phyloP scores from a whole-genome alignment of 1,140 invertebrate species.

The Camponotus floridanus region DNA sequence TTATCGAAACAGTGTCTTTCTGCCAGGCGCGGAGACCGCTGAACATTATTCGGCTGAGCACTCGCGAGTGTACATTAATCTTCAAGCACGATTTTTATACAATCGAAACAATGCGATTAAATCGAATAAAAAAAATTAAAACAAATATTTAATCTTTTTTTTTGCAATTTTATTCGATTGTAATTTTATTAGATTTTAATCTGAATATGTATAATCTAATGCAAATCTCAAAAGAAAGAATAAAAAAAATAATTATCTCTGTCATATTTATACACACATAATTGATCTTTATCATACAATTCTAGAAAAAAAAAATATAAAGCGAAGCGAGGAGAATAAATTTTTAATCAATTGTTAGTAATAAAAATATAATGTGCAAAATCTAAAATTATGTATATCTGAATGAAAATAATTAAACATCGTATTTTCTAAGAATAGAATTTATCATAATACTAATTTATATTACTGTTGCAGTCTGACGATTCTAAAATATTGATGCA shows the following conservation, averaged over 20 bases:
- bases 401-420: slow-evolving; percentile 1
- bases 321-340: background rate
- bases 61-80: background rate
- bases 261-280: too few species aligned
- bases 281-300: background rate
- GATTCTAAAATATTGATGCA: slow-evolving; percentile 34
- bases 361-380: background rate
- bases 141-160: background rate
- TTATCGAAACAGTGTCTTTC: slow-evolving; percentile 67
- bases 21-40: slow-evolving; percentile 8
- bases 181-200: background rate
- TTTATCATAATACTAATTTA: slow-evolving; percentile 11
- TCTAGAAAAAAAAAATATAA: background rate
- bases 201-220: background rate
- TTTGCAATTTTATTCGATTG: background rate
- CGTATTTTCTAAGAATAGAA: background rate
- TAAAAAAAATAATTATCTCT: background rate
- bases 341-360: background rate
- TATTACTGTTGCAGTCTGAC: background rate
- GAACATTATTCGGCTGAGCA: slow-evolving; percentile 44
- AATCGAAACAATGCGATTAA: background rate
- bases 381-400: background rate
- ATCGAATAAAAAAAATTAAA: background rate
- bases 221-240: background rate
- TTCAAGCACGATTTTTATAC: background rate